These are phyloP conservation scores for Melinaea menophilus DNA, from an alignment of 2,888 invertebrate species.

Conservation along the genomic window DNA sequence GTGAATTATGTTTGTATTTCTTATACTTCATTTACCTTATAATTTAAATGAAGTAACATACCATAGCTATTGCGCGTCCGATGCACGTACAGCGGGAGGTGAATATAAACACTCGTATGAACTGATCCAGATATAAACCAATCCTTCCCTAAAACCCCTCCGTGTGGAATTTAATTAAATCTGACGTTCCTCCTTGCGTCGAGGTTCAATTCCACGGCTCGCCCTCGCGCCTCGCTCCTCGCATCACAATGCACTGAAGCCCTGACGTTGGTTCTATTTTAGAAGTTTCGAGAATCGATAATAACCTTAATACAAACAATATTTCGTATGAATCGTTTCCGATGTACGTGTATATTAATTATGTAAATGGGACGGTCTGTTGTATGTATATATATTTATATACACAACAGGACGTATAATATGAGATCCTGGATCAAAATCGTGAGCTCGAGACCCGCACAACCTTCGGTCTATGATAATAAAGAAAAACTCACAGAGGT, in stretches of 20 bases:
- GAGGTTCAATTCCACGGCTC: neutral
- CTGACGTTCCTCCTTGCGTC: no score
- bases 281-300: neutral
- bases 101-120: no score
- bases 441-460: slow-evolving; percentile 27
- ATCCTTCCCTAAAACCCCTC: neutral
- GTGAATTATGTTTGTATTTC: no score
- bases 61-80: no score
- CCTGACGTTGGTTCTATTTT: slow-evolving; percentile 6
- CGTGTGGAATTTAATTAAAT: no score
- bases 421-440: slow-evolving; percentile 29
- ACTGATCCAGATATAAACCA: neutral
- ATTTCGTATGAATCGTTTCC: neutral
- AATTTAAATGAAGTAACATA: no score
- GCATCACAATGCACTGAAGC: slow-evolving; percentile 7
- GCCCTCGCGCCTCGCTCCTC: slow-evolving; percentile 3
- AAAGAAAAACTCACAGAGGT: slow-evolving; percentile 21
- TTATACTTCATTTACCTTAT: no score
- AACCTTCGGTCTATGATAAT: slow-evolving; percentile 27
- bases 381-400: no score
- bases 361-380: no score
- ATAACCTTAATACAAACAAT: neutral
- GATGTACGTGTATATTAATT: no score
- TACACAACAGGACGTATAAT: neutral
- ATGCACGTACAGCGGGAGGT: no score